A percentile compares a stretch with the other conserved stretches of the same genome.
phyloP scores from a whole-genome alignment of 2,888 invertebrate species.

The Noctua janthe region DNA sequence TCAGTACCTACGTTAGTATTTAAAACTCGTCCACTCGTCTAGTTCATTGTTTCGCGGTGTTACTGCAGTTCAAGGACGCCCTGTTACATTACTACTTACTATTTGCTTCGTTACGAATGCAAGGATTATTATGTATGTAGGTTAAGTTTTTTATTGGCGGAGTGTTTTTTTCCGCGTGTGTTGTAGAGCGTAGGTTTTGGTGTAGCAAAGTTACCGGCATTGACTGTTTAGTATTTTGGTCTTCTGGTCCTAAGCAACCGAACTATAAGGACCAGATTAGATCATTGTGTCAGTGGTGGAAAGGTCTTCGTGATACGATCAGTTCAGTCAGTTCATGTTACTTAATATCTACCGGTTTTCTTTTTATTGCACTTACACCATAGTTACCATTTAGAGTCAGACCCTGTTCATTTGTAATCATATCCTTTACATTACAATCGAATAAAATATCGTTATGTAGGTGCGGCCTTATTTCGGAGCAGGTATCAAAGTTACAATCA shows the following conservation, averaged over 20 bases:
- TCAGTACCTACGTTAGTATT: constrained; percentile 16
- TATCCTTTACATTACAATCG: constrained; percentile 30
- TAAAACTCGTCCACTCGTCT: constrained; percentile 51
- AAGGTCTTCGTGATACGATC: neutral
- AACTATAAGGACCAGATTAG: neutral
- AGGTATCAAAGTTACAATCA: constrained; percentile 38
- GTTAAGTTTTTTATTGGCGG: constrained; percentile 56
- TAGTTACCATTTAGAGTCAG: neutral
- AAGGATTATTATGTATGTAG: constrained; percentile 67
- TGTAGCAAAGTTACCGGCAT: constrained; percentile 14
- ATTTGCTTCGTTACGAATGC: constrained; percentile 69
- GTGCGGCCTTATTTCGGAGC: constrained; percentile 32
- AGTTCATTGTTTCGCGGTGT: constrained; percentile 70
- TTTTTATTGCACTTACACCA: neutral
- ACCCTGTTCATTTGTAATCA: constrained; percentile 21
- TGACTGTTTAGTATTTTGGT: constrained; percentile 14
- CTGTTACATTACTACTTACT: constrained; percentile 73
- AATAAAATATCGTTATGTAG: neutral
- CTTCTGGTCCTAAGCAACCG: neutral
- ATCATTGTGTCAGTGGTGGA: rapidly evolving
- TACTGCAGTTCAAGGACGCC: constrained; percentile 84
- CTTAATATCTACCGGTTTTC: neutral
- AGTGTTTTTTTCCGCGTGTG: constrained; percentile 51
- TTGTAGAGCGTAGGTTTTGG: constrained; percentile 45
- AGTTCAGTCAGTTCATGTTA: neutral